These are phyloP conservation scores for Penaeus japonicus DNA, from an alignment of 1,140 invertebrate species.

Conservation along the genomic window DNA sequence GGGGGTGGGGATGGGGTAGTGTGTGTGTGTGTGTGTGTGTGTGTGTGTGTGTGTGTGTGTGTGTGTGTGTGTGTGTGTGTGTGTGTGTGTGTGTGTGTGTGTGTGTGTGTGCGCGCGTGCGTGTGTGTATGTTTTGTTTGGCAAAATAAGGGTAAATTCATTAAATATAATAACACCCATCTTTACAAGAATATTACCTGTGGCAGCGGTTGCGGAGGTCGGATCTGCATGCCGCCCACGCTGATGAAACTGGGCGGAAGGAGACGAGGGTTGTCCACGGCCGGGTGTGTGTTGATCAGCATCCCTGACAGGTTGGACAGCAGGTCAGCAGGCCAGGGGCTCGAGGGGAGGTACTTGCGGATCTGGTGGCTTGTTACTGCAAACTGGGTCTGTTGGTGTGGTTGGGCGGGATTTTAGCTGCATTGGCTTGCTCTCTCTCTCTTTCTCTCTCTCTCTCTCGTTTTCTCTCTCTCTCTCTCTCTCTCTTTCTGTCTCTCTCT, in stretches of 20 bases:
- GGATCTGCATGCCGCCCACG: conserved; percentile 61
- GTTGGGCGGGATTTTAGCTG: no score
- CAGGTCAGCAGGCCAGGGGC: conserved; percentile 60
- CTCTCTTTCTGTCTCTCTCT: no score
- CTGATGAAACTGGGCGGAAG: conserved; percentile 62
- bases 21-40: no score
- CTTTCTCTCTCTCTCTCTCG: neutral
- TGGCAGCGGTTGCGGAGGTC: conserved; percentile 14
- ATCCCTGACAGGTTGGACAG: conserved; percentile 61
- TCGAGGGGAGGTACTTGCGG: conserved; percentile 59
- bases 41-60: no score
- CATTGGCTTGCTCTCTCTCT: neutral
- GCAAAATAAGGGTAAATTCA: no score
- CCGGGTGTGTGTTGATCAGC: conserved; percentile 62
- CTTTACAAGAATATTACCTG: neutral
- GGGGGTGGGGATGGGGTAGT: no score
- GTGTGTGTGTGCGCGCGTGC: no score
- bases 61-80: no score
- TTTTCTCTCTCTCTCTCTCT: neutral
- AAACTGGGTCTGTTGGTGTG: conserved; percentile 54
- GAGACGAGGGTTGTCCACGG: conserved; percentile 62
- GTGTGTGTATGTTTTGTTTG: no score
- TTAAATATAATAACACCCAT: no score
- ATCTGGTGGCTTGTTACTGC: conserved; percentile 58
- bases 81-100: no score